Conservation (phyloP, 2,888 invertebrate species). For the Cartodere bifasciata region DNA sequence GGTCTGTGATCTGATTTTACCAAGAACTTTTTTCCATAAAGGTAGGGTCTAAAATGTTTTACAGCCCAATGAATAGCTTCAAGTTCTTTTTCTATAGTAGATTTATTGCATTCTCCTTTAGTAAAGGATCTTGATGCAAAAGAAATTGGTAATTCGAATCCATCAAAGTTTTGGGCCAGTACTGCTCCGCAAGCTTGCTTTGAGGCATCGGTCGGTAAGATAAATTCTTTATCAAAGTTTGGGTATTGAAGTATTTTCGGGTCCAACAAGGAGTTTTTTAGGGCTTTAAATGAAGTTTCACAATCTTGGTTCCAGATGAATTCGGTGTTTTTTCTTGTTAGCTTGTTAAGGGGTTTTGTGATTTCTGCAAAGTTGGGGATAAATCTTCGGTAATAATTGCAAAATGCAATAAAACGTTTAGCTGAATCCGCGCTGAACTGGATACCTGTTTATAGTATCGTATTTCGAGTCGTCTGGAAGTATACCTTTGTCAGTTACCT, state of each 20-base stretch:
- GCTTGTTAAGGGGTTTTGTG: slow-evolving; percentile 4
- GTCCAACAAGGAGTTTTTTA: slow-evolving; percentile 6
- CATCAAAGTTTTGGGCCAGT: slow-evolving; percentile 5
- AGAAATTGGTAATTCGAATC: slow-evolving; percentile 1
- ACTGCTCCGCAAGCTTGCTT: slow-evolving; percentile 5
- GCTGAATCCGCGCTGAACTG: slow-evolving; percentile 9
- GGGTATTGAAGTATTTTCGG: slow-evolving; percentile 6
- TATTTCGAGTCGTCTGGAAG: too few species aligned
- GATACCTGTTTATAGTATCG: too few species aligned
- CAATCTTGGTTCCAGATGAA: slow-evolving; percentile 5
- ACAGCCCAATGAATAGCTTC: too few species aligned
- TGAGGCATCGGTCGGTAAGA: slow-evolving; percentile 8
- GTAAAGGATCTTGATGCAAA: slow-evolving; percentile 4
- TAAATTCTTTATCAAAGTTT: slow-evolving; percentile 7
- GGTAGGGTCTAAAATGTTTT: too few species aligned
- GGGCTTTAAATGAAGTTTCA: slow-evolving; percentile 3
- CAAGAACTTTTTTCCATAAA: too few species aligned
- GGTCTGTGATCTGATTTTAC: too few species aligned
- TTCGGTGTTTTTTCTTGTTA: slow-evolving; percentile 4
- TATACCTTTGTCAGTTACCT: slow-evolving; percentile 6
- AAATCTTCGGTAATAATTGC: slow-evolving; percentile 9
- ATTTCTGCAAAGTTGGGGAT: slow-evolving; percentile 9
- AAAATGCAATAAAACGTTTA: slow-evolving; percentile 9
- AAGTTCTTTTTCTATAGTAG: too few species aligned
- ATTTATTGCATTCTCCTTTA: slow-evolving; percentile 5